Percentiles rank a stretch among this genome's conserved stretches.
Conservation (phyloP, 2,113 vertebrate species). For the Leuciscus idus region DNA sequence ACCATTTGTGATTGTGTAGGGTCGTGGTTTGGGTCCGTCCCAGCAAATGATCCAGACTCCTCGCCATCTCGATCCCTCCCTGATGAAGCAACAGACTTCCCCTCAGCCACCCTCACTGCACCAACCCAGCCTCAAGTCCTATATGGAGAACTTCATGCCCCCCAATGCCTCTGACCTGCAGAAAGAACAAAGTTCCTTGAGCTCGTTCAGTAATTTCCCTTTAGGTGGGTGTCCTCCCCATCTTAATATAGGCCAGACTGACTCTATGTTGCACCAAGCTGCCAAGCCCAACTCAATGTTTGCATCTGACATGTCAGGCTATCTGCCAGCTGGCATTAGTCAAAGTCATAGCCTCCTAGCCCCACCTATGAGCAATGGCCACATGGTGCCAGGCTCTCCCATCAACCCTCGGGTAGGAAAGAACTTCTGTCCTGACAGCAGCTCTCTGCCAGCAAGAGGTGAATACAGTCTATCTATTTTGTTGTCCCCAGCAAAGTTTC, state of each 20-base stretch:
- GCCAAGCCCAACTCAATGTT: conserved; percentile 37
- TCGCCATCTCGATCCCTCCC: conserved; percentile 89
- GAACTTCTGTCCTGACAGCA: conserved; percentile 58
- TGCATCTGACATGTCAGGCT: background rate
- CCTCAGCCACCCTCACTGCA: conserved; percentile 83
- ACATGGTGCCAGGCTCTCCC: conserved; percentile 22
- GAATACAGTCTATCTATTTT: conserved; percentile 51
- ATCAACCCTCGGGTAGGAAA: conserved; percentile 47
- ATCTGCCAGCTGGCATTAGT: background rate
- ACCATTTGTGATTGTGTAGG: conserved; percentile 72
- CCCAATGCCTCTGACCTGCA: conserved; percentile 88
- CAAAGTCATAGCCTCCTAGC: conserved; percentile 21
- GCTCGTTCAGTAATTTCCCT: conserved; percentile 91
- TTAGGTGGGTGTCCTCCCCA: conserved; percentile 79
- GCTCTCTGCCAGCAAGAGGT: conserved; percentile 59
- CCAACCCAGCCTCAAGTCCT: conserved; percentile 87
- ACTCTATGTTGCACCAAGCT: conserved; percentile 19
- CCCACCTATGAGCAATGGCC: background rate
- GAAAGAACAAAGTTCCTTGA: conserved; percentile 87
- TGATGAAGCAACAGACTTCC: conserved; percentile 87
- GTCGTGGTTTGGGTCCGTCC: conserved; percentile 87
- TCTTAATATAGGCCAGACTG: conserved; percentile 5
- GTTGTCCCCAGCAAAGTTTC: conserved; percentile 19
- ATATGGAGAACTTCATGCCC: conserved; percentile 89
- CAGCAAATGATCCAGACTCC: conserved; percentile 92